Evolutionary conservation across 2,888 invertebrate species (phyloP), one percentile per base, ranked within the genome.

Genomic region (Elegia similella): DNA sequence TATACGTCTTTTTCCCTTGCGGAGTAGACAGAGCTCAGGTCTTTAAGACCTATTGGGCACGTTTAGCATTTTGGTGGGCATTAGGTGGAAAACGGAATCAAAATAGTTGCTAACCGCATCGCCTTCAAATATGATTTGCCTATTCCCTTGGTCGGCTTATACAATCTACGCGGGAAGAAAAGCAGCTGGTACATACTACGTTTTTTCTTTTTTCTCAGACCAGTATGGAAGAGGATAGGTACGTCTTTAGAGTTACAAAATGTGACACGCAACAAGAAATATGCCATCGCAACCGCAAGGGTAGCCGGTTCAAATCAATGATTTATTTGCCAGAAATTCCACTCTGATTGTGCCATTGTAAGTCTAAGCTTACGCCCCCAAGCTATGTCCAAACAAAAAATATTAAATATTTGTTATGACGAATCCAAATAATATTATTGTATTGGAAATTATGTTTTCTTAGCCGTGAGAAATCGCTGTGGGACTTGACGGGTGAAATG

Each of bases 281-380:
- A 13, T 8, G 48, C 15, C 30, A 38, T 38, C 38, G 38, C 38
- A 10, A 48, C 48, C 48, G 32, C 48, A 32, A 48, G 15, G 48
- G 48, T 48, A 32, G 15, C 48, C 15, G 32, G 48, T 48, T 15
- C 8, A 32, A 48, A 48, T 32, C 47, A 29, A 16, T 32, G 47
- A 47, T 30, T 47, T 30, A 13, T 30, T 38, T 10, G 12, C 17
- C 13, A 32, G 48, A 32, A 46, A 48, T 48, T 15, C 13, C 48
- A 32, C 10, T 13, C 30, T 38, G 30, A 48, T 32, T 48, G 48
- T 32, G 32, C 32, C 32, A 48, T 48, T 48, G 48, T 48, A 32
- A 48, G 23, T 30, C 48, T 15, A 7, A 32, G 15, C 10, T 15
- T n/a, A 23, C 15, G 48, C 15, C 32, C 34, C 34, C 12, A 12